A percentile compares a stretch with the other conserved stretches of the same genome.
These are phyloP conservation scores for Thymelicus acteon DNA, from an alignment of 2,888 invertebrate species.

Conservation along the genomic window DNA sequence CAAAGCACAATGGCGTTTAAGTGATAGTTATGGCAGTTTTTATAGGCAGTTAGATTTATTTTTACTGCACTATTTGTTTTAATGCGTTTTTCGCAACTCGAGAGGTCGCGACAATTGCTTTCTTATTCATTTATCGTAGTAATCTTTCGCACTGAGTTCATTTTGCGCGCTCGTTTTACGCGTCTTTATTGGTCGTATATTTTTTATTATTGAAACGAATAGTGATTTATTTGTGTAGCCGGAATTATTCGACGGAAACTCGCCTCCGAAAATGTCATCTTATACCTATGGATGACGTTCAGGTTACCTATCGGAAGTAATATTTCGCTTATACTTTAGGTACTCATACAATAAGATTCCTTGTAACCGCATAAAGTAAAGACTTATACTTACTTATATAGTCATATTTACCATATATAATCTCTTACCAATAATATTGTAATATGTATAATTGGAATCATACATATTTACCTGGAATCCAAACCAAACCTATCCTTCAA, in stretches of 20 bases:
- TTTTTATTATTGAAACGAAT: constrained; percentile 33
- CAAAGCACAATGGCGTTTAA: constrained; percentile 78
- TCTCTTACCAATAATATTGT: no score
- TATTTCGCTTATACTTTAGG: no score
- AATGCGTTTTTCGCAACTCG: constrained; percentile 77
- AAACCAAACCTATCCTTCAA: not conserved
- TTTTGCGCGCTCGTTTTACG: constrained; percentile 46
- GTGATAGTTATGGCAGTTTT: constrained; percentile 85
- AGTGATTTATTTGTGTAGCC: constrained; percentile 26
- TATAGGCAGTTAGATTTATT: constrained; percentile 85
- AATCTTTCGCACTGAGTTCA: constrained; percentile 53
- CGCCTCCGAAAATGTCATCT: not conserved
- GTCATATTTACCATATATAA: no score
- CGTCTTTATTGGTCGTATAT: constrained; percentile 37
- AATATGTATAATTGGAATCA: not conserved
- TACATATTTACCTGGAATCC: not conserved
- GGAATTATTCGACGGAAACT: constrained; percentile 14
- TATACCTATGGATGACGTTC: no score
- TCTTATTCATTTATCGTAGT: constrained; percentile 63
- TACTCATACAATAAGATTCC: no score
- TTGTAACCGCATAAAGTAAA: no score
- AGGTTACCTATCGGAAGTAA: no score
- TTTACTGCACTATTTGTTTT: constrained; percentile 84
- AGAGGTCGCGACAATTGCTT: constrained; percentile 72
- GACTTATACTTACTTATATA: no score